Percentiles rank a stretch among this genome's conserved stretches.
phyloP scores from a whole-genome alignment of 2,888 invertebrate genomes.

The Papilio gigon region DNA sequence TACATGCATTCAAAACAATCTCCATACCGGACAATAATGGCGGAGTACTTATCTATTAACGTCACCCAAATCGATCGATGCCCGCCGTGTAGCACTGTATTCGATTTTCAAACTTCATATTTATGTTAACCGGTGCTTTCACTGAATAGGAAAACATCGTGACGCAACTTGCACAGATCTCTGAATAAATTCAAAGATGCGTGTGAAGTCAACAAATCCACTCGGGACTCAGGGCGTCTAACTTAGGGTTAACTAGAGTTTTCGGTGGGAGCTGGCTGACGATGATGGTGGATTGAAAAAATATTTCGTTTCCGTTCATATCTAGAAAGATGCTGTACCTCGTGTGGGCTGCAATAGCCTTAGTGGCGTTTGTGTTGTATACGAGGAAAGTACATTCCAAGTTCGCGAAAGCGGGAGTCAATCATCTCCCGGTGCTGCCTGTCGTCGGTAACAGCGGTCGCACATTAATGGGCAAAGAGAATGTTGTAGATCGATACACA shows the following conservation, averaged over 20 bases:
- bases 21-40: neutral
- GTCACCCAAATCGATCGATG: neutral
- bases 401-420: conserved; percentile 44
- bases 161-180: neutral
- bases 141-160: neutral
- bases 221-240: too few species aligned
- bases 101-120: too few species aligned
- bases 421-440: conserved; percentile 43
- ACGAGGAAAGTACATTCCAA: conserved; percentile 57
- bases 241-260: too few species aligned
- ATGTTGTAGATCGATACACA: conserved; percentile 28
- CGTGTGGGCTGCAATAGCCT: neutral
- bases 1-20: neutral
- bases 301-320: neutral
- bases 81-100: too few species aligned
- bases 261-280: neutral
- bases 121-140: too few species aligned
- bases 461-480: conserved; percentile 20
- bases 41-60: neutral
- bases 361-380: conserved; percentile 43
- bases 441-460: conserved; percentile 45
- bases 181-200: too few species aligned
- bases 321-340: neutral
- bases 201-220: too few species aligned
- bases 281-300: neutral